Percentiles rank a stretch among this genome's conserved stretches.
phyloP scores from a whole-genome alignment of 2,113 vertebrate species.

The Hydrolagus affinis region DNA sequence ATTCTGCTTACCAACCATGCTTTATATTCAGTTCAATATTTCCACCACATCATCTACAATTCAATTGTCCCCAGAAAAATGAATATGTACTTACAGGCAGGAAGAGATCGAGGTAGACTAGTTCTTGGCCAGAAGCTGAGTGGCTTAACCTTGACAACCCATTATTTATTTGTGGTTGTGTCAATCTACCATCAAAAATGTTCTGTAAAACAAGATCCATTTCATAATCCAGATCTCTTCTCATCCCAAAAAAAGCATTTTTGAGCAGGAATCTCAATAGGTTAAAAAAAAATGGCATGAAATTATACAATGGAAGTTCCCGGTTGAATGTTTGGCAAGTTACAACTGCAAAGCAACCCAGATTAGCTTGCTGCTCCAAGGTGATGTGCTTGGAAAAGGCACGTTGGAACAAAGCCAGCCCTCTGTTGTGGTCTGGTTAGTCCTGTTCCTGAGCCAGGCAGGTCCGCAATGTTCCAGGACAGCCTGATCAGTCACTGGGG shows the following conservation, averaged over 20 bases:
- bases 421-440: no score
- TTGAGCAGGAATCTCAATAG: neutral
- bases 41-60: neutral
- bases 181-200: constrained; percentile 54
- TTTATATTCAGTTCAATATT: neutral
- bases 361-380: no score
- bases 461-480: no score
- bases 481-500: no score
- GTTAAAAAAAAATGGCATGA: no score
- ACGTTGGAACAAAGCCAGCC: no score
- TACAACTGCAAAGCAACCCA: neutral
- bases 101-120: constrained; percentile 61
- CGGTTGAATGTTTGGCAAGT: neutral
- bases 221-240: neutral
- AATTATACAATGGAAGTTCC: neutral
- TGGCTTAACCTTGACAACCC: constrained; percentile 57
- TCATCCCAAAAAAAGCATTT: neutral
- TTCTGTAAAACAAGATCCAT: constrained; percentile 42
- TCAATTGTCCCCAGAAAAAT: neutral
- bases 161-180: constrained; percentile 50
- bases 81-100: constrained; percentile 62
- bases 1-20: neutral
- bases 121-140: constrained; percentile 57
- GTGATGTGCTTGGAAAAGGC: no score
- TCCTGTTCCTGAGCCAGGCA: no score